These are phyloP conservation scores for Falco rusticolus DNA, from an alignment of 2,797 vertebrate species.

Conservation along the genomic window DNA sequence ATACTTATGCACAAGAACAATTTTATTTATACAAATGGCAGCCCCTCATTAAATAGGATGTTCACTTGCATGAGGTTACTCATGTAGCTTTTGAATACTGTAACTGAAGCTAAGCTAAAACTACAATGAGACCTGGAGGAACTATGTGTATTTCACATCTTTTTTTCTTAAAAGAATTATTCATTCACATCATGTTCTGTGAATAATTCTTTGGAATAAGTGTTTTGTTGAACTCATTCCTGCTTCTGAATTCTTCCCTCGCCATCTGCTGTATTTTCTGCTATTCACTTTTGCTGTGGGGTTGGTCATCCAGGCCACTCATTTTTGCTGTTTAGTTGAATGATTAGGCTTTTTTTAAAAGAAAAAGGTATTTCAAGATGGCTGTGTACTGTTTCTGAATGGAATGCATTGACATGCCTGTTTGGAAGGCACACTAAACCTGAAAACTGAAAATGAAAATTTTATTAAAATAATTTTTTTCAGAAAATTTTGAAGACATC, in stretches of 20 bases:
- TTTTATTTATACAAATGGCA: not conserved
- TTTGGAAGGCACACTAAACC: not conserved
- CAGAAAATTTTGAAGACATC: not conserved
- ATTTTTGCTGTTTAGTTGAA: not conserved
- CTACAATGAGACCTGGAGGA: not conserved
- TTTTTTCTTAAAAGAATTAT: not conserved
- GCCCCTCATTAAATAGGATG: not conserved
- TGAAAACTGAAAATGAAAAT: not conserved
- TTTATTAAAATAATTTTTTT: not conserved
- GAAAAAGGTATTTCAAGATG: not conserved
- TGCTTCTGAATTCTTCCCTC: not conserved
- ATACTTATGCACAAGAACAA: not conserved
- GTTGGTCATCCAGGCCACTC: not conserved
- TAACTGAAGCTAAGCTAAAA: not conserved
- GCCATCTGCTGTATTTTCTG: not conserved
- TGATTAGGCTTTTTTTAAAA: not conserved
- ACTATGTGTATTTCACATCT: not conserved
- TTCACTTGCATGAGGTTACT: not conserved
- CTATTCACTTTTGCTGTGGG: not conserved
- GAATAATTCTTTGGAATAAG: not conserved
- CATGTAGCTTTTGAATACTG: not conserved
- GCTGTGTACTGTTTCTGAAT: not conserved
- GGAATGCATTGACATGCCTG: not conserved
- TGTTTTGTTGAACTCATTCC: not conserved
- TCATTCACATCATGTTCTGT: not conserved